These are phyloP conservation scores for Nasonia oneida DNA, from an alignment of 2,888 invertebrate species.

Conservation along the genomic window DNA sequence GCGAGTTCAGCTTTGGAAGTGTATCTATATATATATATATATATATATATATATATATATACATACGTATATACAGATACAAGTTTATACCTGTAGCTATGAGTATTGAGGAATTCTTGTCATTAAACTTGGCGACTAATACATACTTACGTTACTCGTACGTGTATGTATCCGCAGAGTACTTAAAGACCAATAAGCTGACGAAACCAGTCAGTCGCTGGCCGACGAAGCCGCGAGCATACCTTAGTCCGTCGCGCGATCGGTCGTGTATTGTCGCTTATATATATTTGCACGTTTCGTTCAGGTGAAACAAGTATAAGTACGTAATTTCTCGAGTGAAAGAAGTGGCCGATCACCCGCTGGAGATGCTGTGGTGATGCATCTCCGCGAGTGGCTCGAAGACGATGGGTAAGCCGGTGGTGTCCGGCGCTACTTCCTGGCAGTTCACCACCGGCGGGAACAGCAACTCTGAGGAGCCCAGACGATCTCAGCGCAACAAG, in stretches of 20 bases:
- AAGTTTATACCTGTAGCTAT: neutral
- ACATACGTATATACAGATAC: neutral
- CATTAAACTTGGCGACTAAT: neutral
- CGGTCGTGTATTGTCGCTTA: no score
- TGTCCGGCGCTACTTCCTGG: neutral
- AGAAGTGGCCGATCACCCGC: no score
- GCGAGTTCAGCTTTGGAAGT: neutral
- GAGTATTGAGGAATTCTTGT: neutral
- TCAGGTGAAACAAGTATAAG: no score
- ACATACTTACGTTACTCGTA: no score
- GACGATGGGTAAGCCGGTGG: slow-evolving; percentile 7
- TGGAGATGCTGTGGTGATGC: neutral
- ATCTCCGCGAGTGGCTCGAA: neutral
- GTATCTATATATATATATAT: neutral
- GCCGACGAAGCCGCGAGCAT: no score
- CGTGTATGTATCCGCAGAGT: no score
- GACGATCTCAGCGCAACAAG: slow-evolving; percentile 37
- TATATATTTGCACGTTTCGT: no score
- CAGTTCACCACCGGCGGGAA: slow-evolving; percentile 2
- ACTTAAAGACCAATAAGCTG: no score
- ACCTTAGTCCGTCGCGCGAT: no score
- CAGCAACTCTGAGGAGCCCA: slow-evolving; percentile 33
- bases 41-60: neutral
- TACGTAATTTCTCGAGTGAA: no score
- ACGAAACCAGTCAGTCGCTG: no score